These are phyloP conservation scores for Bubo scandiacus DNA, from an alignment of 2,113 vertebrate genomes.

Conservation along the genomic window DNA sequence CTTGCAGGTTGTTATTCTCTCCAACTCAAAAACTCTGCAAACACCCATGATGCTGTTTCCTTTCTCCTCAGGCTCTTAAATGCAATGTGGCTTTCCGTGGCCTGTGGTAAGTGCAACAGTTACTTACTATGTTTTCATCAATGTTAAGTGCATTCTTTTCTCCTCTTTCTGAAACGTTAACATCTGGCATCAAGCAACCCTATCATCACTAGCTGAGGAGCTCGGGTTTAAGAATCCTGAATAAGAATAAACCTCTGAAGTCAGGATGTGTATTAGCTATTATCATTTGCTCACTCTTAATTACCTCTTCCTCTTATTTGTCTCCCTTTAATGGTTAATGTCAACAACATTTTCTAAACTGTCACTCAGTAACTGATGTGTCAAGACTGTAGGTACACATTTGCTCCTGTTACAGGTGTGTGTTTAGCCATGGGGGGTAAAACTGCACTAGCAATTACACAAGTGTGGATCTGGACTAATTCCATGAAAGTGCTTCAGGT, in stretches of 20 bases:
- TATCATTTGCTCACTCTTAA: slow-evolving; percentile 56
- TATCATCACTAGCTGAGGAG: background rate
- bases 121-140: background rate
- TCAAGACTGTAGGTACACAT: slow-evolving; percentile 35
- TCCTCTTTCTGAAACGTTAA: background rate
- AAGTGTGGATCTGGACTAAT: background rate
- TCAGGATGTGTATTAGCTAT: slow-evolving; percentile 35
- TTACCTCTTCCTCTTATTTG: slow-evolving; percentile 61
- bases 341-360: slow-evolving; percentile 54
- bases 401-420: background rate
- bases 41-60: background rate
- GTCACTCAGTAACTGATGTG: slow-evolving; percentile 22
- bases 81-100: background rate
- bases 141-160: background rate
- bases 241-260: slow-evolving; percentile 28
- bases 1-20: background rate
- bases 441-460: background rate
- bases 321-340: slow-evolving; percentile 61
- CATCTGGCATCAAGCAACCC: background rate
- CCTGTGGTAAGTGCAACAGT: background rate
- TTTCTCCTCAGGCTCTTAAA: background rate
- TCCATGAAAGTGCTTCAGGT: background rate
- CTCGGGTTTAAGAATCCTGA: background rate
- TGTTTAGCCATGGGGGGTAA: background rate
- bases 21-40: background rate